These are phyloP conservation scores for Triplophysa siluroides DNA, from an alignment of 2,113 vertebrate genomes.

Conservation along the genomic window DNA sequence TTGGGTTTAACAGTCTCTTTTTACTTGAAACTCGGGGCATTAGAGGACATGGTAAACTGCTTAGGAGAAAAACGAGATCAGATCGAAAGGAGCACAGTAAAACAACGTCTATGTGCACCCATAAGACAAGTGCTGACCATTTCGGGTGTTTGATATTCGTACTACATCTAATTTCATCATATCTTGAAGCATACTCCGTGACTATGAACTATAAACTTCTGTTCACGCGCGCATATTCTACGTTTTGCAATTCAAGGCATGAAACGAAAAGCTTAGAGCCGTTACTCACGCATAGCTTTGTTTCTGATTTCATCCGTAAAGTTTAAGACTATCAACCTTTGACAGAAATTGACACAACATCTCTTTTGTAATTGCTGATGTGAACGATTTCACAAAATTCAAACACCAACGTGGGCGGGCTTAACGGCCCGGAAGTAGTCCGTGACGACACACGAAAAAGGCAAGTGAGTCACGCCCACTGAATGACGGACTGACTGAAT, in stretches of 20 bases:
- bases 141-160: background rate
- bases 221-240: no score
- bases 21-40: conserved; percentile 85
- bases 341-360: background rate
- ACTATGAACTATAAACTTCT: background rate
- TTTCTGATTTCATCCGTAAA: background rate
- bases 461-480: no score
- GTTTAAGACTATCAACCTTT: background rate
- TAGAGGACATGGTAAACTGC: conserved; percentile 61
- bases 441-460: no score
- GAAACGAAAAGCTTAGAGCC: background rate
- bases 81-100: background rate
- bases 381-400: background rate
- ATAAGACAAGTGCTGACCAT: background rate
- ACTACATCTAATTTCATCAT: background rate
- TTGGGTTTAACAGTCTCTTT: conserved; percentile 29
- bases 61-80: conserved; percentile 29
- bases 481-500: no score
- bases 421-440: background rate
- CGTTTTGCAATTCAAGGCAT: background rate
- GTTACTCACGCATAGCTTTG: conserved; percentile 3
- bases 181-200: background rate
- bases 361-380: background rate
- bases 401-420: background rate
- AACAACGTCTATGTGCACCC: background rate